Evolutionary conservation across 2,888 invertebrate species (phyloP), one percentile per base, ranked within the genome.

Genomic region (Rhagonycha fulva): DNA sequence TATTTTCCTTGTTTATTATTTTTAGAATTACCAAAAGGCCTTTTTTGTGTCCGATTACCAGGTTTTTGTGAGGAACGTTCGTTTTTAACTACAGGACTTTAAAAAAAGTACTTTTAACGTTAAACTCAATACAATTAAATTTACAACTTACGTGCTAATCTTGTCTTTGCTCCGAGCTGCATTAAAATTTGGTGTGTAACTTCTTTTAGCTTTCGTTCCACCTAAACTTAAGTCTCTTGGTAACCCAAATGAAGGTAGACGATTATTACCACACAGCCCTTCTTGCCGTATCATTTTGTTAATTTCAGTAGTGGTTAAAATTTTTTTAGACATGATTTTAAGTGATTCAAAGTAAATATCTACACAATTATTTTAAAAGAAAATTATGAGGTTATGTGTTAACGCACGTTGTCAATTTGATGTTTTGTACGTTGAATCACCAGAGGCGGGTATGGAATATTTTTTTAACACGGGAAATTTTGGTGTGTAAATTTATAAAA

Each of bases 111-210:
- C 19, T 23, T 19, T 3, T 19, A 62, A 4, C 1, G 11, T 24
- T 63, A 12, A 23, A n/a, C 0, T 12, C 12, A 24, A n/a, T 24
- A 62, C n/a, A 61, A 7, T n/a, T 12, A 19, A 4, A n/a, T 66
- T 66, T 5, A n/a, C 9, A 63, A 71, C 72, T 74, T 77, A 70
- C 73, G 77, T 62, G 77, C 79, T 74, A 10, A 47, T 71, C 30
- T 72, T 75, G 61, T 85, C 83, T 76, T 86, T 86, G 71, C 84
- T 85, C 78, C 87, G 81, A 4, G 84, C 77, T 28, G 83, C 87
- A 81, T 87, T 87, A 63, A 88, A 75, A 82, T 88, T 88, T 24
- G 87, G 87, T 63, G 84, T 82, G 77, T 84, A 87, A n/a, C 82
- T 76, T 78, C 85, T 86, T 78, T 86, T 87, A 9, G 83, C 82